Conservation (phyloP, 2,797 vertebrate species). For the Anguilla pacifica region DNA sequence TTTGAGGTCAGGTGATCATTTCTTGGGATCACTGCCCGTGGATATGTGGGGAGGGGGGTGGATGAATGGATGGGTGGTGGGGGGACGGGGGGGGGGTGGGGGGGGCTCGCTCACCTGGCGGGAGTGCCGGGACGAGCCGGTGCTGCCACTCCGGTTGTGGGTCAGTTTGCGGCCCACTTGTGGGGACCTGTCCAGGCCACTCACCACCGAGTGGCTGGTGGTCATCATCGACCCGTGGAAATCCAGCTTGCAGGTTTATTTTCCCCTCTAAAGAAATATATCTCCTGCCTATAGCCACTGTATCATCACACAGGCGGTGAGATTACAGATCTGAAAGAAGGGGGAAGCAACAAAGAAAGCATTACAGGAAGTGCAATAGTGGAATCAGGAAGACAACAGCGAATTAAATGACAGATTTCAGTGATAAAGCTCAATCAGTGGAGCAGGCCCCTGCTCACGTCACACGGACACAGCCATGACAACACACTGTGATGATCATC, state of each 20-base stretch:
- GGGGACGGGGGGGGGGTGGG: not conserved
- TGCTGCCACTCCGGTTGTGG: conserved; percentile 78
- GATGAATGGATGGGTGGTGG: no score
- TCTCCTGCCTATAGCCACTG: not conserved
- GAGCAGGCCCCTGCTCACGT: not conserved
- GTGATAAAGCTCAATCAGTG: no score
- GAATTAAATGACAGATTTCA: no score
- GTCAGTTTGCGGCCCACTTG: conserved; percentile 53
- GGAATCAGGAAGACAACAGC: not conserved
- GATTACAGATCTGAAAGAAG: not conserved
- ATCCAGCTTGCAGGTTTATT: conserved; percentile 57
- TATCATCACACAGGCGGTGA: not conserved
- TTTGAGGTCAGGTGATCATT: no score
- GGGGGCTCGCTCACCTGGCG: conserved; percentile 66
- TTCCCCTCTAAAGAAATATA: not conserved
- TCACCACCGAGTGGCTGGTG: conserved; percentile 61
- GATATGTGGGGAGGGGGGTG: no score
- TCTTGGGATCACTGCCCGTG: no score
- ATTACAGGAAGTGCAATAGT: not conserved
- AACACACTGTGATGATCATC: no score
- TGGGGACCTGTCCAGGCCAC: conserved; percentile 58
- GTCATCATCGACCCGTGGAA: conserved; percentile 56
- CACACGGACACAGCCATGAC: no score
- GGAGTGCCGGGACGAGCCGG: conserved; percentile 77
- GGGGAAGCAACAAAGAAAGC: not conserved